phyloP scores from a whole-genome alignment of 2,113 vertebrate genomes.

The Brienomyrus brachyistius region DNA sequence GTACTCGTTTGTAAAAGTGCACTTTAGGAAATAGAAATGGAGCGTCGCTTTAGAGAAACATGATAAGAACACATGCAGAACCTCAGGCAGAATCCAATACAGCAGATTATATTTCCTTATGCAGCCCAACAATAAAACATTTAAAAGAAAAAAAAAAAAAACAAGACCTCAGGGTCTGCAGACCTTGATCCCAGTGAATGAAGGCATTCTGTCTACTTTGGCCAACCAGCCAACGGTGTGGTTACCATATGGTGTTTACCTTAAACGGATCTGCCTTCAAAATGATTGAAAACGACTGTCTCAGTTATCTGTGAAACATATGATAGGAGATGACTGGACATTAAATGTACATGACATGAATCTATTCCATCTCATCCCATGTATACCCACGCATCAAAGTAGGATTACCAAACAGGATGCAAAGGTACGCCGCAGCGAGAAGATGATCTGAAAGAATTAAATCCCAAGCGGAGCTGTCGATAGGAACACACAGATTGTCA shows the following conservation, averaged over 20 bases:
- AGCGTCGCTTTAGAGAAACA: not conserved
- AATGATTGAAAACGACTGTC: not conserved
- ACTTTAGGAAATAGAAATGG: not conserved
- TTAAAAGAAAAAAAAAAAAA: not conserved
- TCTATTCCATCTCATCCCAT: not conserved
- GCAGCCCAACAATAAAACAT: not conserved
- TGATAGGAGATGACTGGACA: not conserved
- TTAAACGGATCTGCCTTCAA: not conserved
- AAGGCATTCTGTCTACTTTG: not conserved
- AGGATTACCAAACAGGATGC: not conserved
- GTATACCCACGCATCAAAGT: not conserved
- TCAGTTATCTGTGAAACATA: not conserved
- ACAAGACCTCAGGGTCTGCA: not conserved
- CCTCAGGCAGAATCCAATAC: constrained; percentile 6
- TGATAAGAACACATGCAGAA: not conserved
- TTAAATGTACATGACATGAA: constrained; percentile 2
- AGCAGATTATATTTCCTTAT: not conserved
- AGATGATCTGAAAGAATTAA: not conserved
- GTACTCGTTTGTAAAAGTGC: not conserved
- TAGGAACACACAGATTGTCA: not conserved
- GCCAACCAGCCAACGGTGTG: not conserved
- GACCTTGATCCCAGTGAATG: not conserved
- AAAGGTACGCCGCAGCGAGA: not conserved
- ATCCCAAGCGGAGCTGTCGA: not conserved
- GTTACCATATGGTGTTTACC: not conserved